Conservation (phyloP, 2,113 vertebrate species). For the Lagenorhynchus albirostris region DNA sequence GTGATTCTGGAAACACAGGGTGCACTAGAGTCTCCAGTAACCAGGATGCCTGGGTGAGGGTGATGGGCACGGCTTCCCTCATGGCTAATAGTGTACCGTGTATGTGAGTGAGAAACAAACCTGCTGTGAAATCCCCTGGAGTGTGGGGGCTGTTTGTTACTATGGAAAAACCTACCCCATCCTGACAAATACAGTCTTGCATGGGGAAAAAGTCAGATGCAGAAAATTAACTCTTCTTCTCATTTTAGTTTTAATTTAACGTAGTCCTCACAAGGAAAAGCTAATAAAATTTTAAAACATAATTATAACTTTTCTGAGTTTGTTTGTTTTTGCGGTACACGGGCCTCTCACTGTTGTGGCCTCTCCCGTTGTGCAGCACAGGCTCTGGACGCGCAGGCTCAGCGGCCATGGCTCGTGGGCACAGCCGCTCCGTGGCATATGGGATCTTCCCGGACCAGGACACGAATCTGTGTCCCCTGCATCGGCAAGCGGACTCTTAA, state of each 20-base stretch:
- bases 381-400: too few species aligned
- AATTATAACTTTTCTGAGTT: background rate
- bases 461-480: too few species aligned
- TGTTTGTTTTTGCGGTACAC: background rate
- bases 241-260: conserved; percentile 28
- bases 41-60: background rate
- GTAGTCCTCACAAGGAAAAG: background rate
- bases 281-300: background rate
- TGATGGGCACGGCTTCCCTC: background rate
- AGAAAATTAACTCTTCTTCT: background rate
- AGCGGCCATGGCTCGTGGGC: too few species aligned
- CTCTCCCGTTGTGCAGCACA: too few species aligned
- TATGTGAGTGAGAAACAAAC: background rate
- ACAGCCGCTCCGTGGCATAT: accelerated
- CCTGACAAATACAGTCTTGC: background rate
- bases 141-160: background rate
- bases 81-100: background rate
- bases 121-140: background rate
- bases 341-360: too few species aligned
- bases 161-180: background rate
- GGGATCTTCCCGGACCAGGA: too few species aligned
- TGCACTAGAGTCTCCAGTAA: background rate
- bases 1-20: background rate
- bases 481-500: too few species aligned
- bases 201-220: background rate